Evolutionary conservation across 2,888 invertebrate species (phyloP).

Genomic region (Lycocerus yunnanus): DNA sequence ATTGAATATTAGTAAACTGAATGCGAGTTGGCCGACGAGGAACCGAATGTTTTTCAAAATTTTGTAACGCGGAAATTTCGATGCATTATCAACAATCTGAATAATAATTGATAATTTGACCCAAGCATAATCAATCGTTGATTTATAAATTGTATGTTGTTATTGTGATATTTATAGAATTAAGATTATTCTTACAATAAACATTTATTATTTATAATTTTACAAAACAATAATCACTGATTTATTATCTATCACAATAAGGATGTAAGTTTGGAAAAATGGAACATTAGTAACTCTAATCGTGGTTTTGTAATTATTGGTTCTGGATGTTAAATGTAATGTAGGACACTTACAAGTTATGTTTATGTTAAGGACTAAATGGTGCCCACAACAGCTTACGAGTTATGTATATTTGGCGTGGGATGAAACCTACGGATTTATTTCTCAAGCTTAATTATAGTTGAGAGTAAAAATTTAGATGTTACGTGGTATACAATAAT

Average conservation of each 20-base stretch:
- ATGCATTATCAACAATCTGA: not conserved
- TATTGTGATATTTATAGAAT: not conserved
- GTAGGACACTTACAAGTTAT: not conserved
- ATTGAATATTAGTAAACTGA: not conserved
- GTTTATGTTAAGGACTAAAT: not conserved
- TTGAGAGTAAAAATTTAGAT: not conserved
- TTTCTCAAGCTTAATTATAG: not conserved
- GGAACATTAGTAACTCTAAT: not conserved
- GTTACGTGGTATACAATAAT: not conserved
- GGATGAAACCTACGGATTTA: not conserved
- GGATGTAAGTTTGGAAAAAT: not conserved
- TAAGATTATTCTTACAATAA: not conserved
- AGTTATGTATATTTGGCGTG: not conserved
- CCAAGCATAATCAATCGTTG: not conserved
- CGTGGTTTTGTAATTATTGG: not conserved
- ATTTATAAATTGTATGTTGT: not conserved
- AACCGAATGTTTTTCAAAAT: too few species aligned
- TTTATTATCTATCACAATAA: not conserved
- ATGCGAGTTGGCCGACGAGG: too few species aligned
- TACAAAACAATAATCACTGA: not conserved
- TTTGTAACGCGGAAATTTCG: too few species aligned
- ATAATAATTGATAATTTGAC: not conserved
- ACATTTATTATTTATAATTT: not conserved
- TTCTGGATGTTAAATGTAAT: not conserved
- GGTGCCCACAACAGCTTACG: not conserved